Conservation (phyloP, 2,797 vertebrate genomes). For the Bryconaethiops microstoma region DNA sequence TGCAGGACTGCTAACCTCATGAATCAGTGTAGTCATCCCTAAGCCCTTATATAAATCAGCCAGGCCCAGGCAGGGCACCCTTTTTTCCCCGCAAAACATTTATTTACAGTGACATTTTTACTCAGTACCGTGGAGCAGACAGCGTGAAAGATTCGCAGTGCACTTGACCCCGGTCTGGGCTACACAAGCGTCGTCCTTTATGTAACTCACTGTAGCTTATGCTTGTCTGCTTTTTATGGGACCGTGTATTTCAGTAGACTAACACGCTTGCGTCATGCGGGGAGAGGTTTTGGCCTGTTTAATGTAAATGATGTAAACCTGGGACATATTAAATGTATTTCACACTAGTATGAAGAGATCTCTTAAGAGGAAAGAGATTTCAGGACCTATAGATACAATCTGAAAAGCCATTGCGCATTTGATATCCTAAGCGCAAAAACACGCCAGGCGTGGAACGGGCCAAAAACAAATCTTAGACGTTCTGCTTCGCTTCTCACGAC, state of each 20-base stretch:
- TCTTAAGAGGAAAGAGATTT: constrained; percentile 25
- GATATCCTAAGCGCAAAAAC: constrained; percentile 27
- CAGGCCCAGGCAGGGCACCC: constrained; percentile 69
- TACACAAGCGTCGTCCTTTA: constrained; percentile 51
- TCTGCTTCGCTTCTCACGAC: constrained; percentile 34
- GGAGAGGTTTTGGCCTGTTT: constrained; percentile 18
- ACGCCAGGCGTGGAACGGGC: constrained; percentile 16
- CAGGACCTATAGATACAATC: constrained; percentile 15
- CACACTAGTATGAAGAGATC: constrained; percentile 27
- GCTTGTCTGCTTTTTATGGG: constrained; percentile 47
- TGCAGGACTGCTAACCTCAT: constrained; percentile 70
- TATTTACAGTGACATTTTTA: constrained; percentile 62
- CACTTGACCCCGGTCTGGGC: constrained; percentile 59
- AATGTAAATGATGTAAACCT: constrained; percentile 35
- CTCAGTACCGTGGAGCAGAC: constrained; percentile 34
- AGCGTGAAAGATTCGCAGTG: constrained; percentile 63
- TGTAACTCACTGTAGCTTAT: constrained; percentile 61
- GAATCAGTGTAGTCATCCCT: constrained; percentile 69
- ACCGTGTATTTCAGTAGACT: constrained; percentile 53
- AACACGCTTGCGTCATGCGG: constrained; percentile 39
- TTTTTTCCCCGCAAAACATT: constrained; percentile 66
- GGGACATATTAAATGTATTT: constrained; percentile 28
- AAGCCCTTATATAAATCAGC: constrained; percentile 73
- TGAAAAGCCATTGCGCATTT: constrained; percentile 8
- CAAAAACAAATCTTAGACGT: constrained; percentile 35